Evolutionary conservation across 2,888 invertebrate species (phyloP), one percentile per base, ranked within the genome.

Genomic region (Myathropa florea): DNA sequence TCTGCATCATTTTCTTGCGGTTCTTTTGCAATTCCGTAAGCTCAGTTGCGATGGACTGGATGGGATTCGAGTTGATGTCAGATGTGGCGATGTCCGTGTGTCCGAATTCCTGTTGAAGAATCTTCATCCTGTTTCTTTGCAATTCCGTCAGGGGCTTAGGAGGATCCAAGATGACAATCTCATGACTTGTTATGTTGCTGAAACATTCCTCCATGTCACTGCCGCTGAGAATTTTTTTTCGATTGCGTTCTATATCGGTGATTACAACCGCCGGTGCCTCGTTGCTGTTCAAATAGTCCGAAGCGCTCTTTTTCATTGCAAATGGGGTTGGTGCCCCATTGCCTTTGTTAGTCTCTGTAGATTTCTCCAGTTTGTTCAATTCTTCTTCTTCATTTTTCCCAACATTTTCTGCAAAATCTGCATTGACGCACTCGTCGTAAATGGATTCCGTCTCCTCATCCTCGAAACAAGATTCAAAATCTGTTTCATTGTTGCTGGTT

Each of bases 31-130:
- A 79, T 4, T 93, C 93, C 0, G 90, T 91, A 6, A 92, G 64
- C 57, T 89, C 87, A 1, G 88, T 72, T 23, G 78, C 70, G 10
- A 75, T 36, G 0, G 57, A 9, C 7, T 57, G 79, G 21, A 90
- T 60, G 3, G 86, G 80, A 71, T 91, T 91, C 1, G 90, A 88
- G 83, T 91, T 91, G n/a, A 91, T 89, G 81, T 92, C 92, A 1
- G 89, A 81, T 68, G 85, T 83, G 2, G 79, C 83, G 57, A 83
- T 36, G 86, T 92, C 92, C 72, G 75, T 63, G 2, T 94, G 90
- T 71, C 94, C 94, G 88, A 94, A 95, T 90, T 95, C 95, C 0
- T 95, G 94, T 3, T 94, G 93, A 76, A 95, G 90, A 1, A 95
- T 93, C 91, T 94, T 95, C 23, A 94, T 89, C 90, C 94, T 95